phyloP scores from a whole-genome alignment of 2,113 vertebrate species.

The Gallinago paraguaiae region DNA sequence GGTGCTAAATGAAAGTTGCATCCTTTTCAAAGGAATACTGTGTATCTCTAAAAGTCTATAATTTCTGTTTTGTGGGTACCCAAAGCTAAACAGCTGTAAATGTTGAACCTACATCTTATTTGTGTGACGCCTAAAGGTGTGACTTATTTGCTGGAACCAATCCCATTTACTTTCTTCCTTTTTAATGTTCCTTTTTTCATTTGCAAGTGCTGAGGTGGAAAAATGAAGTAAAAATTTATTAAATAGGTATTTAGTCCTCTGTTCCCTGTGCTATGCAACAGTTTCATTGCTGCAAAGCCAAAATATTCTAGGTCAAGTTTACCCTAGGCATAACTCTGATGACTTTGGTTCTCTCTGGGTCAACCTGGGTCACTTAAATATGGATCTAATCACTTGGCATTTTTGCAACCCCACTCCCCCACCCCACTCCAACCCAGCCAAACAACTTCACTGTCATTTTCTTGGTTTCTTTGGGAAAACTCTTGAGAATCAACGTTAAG shows the following conservation, averaged over 20 bases:
- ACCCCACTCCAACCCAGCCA: rapidly evolving
- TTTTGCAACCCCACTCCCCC: not conserved
- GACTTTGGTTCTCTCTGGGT: not conserved
- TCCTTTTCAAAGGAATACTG: not conserved
- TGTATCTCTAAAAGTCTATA: not conserved
- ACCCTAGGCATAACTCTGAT: not conserved
- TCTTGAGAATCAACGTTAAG: not conserved
- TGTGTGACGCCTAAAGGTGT: not conserved
- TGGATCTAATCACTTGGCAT: not conserved
- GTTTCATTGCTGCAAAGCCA: not conserved
- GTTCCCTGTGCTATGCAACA: not conserved
- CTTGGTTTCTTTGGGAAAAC: not conserved
- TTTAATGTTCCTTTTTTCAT: not conserved
- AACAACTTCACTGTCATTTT: not conserved
- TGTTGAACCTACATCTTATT: not conserved
- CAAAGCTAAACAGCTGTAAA: not conserved
- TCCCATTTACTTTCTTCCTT: not conserved
- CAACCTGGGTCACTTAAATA: not conserved
- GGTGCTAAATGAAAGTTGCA: not conserved
- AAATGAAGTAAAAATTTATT: not conserved
- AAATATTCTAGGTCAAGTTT: not conserved
- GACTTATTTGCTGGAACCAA: not conserved
- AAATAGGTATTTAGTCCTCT: not conserved
- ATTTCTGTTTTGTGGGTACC: not conserved
- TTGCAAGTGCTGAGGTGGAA: not conserved